These are phyloP conservation scores for Chorisops tibialis DNA, from an alignment of 2,888 invertebrate genomes.

Conservation along the genomic window DNA sequence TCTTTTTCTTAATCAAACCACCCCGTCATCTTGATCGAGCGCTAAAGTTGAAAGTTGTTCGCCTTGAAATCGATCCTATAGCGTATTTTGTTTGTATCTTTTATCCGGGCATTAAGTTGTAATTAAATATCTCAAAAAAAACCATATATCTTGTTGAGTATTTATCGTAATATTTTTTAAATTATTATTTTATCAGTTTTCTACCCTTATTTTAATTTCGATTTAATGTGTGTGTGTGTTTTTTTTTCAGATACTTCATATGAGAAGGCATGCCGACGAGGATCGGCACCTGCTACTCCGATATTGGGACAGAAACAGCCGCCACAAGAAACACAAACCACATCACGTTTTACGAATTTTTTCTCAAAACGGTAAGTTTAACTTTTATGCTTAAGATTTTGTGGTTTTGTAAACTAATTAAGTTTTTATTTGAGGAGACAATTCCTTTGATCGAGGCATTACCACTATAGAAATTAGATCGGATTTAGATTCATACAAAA, in stretches of 20 bases:
- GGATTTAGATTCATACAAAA: too few relatives aligned
- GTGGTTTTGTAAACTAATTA: too few relatives aligned
- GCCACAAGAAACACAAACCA: constrained; percentile 58
- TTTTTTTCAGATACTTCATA: constrained; percentile 77
- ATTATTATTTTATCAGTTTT: too few relatives aligned
- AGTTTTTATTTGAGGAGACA: too few relatives aligned
- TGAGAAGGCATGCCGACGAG: constrained; percentile 83
- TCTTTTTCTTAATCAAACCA: not conserved
- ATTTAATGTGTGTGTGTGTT: constrained; percentile 14
- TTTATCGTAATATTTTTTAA: too few relatives aligned
- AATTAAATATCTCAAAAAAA: too few relatives aligned
- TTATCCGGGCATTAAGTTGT: not conserved
- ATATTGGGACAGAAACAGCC: constrained; percentile 63
- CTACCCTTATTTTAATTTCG: not conserved
- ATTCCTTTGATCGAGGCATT: too few relatives aligned
- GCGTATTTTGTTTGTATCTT: not conserved
- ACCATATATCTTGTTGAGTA: too few relatives aligned
- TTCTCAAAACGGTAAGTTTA: constrained; percentile 55
- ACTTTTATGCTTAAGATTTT: too few relatives aligned
- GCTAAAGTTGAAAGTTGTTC: constrained; percentile 12
- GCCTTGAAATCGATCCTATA: constrained; percentile 5
- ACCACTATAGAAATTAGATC: too few relatives aligned
- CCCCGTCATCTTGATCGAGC: not conserved
- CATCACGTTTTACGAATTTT: constrained; percentile 76
- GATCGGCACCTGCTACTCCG: constrained; percentile 80